Base-by-base conservation (phyloP, 2,113 vertebrate genomes). In the Pionites leucogaster region DNA sequence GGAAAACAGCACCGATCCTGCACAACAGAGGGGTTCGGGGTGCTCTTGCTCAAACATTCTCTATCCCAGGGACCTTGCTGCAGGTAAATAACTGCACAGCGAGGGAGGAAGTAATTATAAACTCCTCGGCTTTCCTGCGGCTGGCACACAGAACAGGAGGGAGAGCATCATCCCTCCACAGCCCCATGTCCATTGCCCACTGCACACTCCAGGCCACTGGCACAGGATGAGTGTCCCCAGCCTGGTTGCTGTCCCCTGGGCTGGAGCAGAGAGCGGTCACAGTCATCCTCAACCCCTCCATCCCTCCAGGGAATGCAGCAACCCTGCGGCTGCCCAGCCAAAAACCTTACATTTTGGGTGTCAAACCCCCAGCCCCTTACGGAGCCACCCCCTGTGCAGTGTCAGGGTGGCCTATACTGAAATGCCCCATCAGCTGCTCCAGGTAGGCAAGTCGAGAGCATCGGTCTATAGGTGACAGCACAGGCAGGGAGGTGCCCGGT, bases 1-100 rank as follows among this genome's bases (percentile, higher is more conserved):
- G 39, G 8, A 59, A 33, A 95, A 33, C 1, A 0, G 52, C 63
- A 18, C 15, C 79, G 52, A 2, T 6, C 35, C 67, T 79, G 31
- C 39, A 19, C 63, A 90, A 28, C 11, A 0, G 7, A 55, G 11
- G 12, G 31, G 42, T 72, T 92, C n/a, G n/a, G n/a, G n/a, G n/a
- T n/a, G n/a, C n/a, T n/a, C n/a, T n/a, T n/a, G n/a, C n/a, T n/a
- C 93, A 89, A 91, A 81, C 86, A 25, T 63, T 44, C 65, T 52
- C 46, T 44, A 83, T 74, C 88, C 82, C 92, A 18, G 24, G 71
- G 96, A 93, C 0, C 1, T 47, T 49, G 69, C 19, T 33, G 67
- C 5, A 5, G 93, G 70, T 71, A 94, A 96, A 93, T 67, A 92
- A 93, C 85, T 8, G 47, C 47, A 68, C 80, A 82, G 70, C 3